These are phyloP conservation scores for Nettapus auritus DNA, from an alignment of 2,113 vertebrate species.

Conservation along the genomic window DNA sequence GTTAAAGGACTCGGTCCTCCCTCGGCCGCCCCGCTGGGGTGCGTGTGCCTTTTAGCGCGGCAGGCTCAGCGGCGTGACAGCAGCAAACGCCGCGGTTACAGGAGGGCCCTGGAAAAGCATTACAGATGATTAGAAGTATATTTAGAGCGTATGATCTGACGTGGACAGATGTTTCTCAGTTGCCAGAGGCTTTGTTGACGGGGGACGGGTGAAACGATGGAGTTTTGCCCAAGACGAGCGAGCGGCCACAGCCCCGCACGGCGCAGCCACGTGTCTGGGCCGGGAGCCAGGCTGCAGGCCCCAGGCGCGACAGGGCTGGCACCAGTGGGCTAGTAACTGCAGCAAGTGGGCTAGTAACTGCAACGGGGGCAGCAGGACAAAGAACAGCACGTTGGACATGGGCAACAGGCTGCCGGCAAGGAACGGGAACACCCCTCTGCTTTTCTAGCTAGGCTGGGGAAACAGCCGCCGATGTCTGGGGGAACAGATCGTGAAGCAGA, in stretches of 20 bases:
- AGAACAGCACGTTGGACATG: not conserved
- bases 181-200: not conserved
- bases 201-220: not conserved
- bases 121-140: not conserved
- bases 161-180: not conserved
- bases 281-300: not conserved
- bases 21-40: not conserved
- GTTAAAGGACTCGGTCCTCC: not conserved
- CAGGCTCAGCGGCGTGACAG: not conserved
- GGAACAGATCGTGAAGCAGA: not conserved
- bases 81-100: not conserved
- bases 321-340: not conserved
- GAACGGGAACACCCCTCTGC: not conserved
- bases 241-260: too few species aligned
- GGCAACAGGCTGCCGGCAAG: not conserved
- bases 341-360: not conserved
- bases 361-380: not conserved
- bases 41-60: not conserved
- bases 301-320: not conserved
- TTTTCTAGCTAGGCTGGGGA: not conserved
- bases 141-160: not conserved
- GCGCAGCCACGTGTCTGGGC: not conserved
- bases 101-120: not conserved
- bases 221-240: not conserved
- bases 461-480: not conserved